These are phyloP conservation scores for Eristalis tenax DNA, from an alignment of 2,888 invertebrate genomes.

Conservation along the genomic window DNA sequence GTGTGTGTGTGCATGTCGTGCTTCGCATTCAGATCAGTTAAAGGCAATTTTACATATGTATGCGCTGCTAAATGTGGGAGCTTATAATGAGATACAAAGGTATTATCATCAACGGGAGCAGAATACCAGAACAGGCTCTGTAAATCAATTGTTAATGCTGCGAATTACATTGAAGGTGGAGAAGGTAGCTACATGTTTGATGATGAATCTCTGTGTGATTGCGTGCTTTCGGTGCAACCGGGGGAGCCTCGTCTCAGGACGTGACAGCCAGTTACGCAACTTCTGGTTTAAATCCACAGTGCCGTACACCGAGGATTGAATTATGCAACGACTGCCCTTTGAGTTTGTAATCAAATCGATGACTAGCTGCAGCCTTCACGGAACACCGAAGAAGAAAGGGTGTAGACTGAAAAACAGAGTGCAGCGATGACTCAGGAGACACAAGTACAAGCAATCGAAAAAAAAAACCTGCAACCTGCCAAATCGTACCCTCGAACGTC, in stretches of 20 bases:
- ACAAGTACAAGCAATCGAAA: too few species aligned
- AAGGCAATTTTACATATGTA: background rate
- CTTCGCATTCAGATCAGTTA: slow-evolving; percentile 23
- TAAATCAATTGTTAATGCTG: slow-evolving; percentile 41
- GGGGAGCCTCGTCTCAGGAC: slow-evolving; percentile 3
- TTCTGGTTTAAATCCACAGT: background rate
- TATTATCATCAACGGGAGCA: slow-evolving; percentile 35
- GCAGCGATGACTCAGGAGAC: too few species aligned
- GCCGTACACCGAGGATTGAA: background rate
- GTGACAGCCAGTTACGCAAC: background rate
- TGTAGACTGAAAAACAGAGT: too few species aligned
- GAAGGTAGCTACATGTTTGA: slow-evolving; percentile 2
- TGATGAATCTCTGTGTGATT: background rate
- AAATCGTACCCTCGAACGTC: background rate
- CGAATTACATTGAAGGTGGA: background rate
- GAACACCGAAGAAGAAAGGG: too few species aligned
- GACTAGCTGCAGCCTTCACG: background rate
- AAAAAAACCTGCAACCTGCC: too few species aligned
- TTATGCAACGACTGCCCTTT: background rate
- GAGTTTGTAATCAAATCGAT: background rate
- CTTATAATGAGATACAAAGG: background rate
- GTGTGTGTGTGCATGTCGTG: slow-evolving; percentile 16
- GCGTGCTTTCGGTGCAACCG: background rate
- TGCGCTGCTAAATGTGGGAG: background rate
- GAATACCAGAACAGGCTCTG: slow-evolving; percentile 46